These are phyloP conservation scores for Marasmarcha lunaedactyla DNA, from an alignment of 2,888 invertebrate genomes.

Conservation along the genomic window DNA sequence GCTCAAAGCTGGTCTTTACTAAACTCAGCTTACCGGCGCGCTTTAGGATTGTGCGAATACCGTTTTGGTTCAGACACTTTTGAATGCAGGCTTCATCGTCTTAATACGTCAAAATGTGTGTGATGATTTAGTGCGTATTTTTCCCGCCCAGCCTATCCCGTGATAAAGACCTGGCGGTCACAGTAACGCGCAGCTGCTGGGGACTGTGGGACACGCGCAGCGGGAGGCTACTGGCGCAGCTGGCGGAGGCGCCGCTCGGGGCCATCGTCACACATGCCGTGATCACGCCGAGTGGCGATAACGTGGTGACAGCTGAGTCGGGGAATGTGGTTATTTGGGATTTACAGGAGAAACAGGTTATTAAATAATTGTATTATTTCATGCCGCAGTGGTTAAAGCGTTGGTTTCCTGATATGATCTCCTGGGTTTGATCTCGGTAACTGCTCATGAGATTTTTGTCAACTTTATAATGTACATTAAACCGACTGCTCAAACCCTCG, in stretches of 20 bases:
- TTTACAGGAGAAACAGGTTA: slow-evolving; percentile 48
- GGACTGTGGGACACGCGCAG: slow-evolving; percentile 94
- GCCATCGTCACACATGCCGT: slow-evolving; percentile 95
- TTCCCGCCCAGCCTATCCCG: slow-evolving; percentile 86
- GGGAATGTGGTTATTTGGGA: slow-evolving; percentile 94
- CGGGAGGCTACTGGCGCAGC: slow-evolving; percentile 85
- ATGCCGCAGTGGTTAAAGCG: too few species aligned
- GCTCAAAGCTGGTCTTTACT: too few species aligned
- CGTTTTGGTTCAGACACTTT: too few species aligned
- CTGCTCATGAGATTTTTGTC: too few species aligned
- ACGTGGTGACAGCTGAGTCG: slow-evolving; percentile 91
- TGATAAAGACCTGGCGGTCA: slow-evolving; percentile 85
- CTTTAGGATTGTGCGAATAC: too few species aligned
- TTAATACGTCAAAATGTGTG: too few species aligned
- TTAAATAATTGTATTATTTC: too few species aligned
- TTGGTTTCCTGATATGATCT: background rate
- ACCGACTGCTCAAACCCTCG: too few species aligned
- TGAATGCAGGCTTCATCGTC: too few species aligned
- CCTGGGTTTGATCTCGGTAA: background rate
- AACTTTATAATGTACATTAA: too few species aligned
- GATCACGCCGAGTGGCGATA: slow-evolving; percentile 86
- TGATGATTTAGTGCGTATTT: too few species aligned
- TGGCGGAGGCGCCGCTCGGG: slow-evolving; percentile 92
- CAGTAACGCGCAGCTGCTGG: slow-evolving; percentile 93
- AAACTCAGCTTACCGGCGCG: too few species aligned